Percentiles rank a stretch among this genome's conserved stretches.
These are phyloP conservation scores for Rhimphoctona megacephalus DNA, from an alignment of 2,888 invertebrate species.

Conservation along the genomic window DNA sequence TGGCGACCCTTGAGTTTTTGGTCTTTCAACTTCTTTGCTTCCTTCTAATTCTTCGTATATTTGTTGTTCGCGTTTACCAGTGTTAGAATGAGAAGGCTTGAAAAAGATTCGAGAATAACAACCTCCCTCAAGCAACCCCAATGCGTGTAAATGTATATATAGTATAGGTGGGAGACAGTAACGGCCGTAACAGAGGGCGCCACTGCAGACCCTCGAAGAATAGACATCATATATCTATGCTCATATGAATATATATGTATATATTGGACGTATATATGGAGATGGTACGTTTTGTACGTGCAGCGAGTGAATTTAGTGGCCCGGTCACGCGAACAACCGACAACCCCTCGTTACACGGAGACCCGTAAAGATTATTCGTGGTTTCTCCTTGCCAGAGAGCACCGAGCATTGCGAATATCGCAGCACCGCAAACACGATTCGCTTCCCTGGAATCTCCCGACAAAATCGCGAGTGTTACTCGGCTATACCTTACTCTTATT, in stretches of 20 bases:
- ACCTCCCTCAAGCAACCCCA: neutral
- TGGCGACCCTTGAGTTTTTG: neutral
- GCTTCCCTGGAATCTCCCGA: constrained; percentile 57
- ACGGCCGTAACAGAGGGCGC: constrained; percentile 10
- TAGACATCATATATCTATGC: neutral
- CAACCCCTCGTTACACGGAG: constrained; percentile 67
- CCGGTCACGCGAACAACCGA: constrained; percentile 68
- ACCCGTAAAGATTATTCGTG: constrained; percentile 66
- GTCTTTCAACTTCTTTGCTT: constrained; percentile 13
- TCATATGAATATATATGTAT: constrained; percentile 5
- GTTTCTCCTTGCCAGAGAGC: constrained; percentile 43
- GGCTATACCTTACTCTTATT: constrained; percentile 54
- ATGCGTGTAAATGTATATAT: constrained; percentile 24
- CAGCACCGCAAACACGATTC: constrained; percentile 56
- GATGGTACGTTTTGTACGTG: constrained; percentile 48
- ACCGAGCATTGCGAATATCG: constrained; percentile 22
- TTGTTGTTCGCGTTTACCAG: constrained; percentile 21
- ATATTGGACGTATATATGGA: neutral
- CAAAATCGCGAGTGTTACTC: constrained; percentile 60
- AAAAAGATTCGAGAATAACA: constrained; percentile 18
- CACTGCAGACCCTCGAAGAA: neutral
- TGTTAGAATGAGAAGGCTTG: constrained; percentile 3
- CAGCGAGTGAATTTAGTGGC: constrained; percentile 59
- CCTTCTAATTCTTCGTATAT: constrained; percentile 37
- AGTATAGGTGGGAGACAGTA: constrained; percentile 8